Percentiles rank a stretch among this genome's conserved stretches.
These are phyloP conservation scores for Chionomys nivalis DNA, from an alignment of 2,113 vertebrate genomes.

Conservation along the genomic window DNA sequence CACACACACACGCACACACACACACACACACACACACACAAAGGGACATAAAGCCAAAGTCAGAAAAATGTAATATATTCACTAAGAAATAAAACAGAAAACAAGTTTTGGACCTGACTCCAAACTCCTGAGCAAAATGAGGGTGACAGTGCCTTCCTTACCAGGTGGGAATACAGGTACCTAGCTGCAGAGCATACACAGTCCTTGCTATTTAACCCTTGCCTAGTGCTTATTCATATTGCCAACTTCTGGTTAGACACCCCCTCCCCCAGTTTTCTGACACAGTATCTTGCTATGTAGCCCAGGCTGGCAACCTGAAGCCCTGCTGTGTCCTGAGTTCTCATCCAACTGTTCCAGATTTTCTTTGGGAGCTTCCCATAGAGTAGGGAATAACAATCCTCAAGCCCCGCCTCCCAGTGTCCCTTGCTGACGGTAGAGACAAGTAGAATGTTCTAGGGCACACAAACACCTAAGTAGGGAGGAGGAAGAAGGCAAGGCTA, in stretches of 20 bases:
- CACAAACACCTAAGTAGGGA: background rate
- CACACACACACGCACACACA: background rate
- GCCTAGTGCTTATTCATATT: background rate
- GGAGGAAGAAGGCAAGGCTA: background rate
- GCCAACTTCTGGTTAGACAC: background rate
- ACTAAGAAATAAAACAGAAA: background rate
- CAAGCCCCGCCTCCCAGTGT: background rate
- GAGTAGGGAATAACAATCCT: background rate
- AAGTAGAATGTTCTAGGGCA: background rate
- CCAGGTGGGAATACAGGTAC: background rate
- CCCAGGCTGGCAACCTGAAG: background rate
- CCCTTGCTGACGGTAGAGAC: background rate
- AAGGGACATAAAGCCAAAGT: background rate
- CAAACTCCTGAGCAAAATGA: background rate
- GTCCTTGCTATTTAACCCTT: background rate
- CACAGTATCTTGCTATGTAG: background rate
- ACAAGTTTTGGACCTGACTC: background rate
- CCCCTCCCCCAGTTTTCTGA: background rate
- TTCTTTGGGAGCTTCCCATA: background rate
- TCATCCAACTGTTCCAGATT: background rate
- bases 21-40: background rate
- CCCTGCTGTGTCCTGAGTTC: background rate
- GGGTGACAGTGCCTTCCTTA: background rate
- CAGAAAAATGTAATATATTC: background rate
- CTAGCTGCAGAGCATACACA: background rate